Percentiles rank a stretch among this genome's conserved stretches.
phyloP scores from a whole-genome alignment of 2,888 invertebrate genomes.

The Agriotes lineatus region DNA sequence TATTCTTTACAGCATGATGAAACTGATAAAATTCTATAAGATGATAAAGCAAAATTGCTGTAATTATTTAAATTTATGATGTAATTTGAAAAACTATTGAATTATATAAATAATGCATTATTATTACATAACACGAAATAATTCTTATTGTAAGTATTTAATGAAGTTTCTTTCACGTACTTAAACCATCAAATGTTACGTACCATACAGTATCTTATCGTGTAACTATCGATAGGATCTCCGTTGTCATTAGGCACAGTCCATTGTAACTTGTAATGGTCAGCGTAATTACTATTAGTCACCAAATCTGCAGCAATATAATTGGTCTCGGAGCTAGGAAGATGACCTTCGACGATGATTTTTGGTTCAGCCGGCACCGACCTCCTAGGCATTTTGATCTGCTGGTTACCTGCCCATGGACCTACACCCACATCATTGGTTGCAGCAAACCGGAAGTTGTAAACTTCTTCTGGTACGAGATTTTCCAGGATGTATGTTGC shows the following conservation, averaged over 20 bases:
- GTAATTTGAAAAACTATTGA: too few species aligned
- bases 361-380: constrained; percentile 82
- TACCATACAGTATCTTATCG: constrained; percentile 85
- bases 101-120: too few species aligned
- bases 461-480: constrained; percentile 80
- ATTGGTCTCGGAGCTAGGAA: constrained; percentile 58
- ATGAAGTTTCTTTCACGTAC: too few species aligned
- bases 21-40: too few species aligned
- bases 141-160: too few species aligned
- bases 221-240: constrained; percentile 86
- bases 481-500: constrained; percentile 84
- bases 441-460: constrained; percentile 88
- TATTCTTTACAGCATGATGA: too few species aligned
- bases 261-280: constrained; percentile 88
- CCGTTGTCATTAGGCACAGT: constrained; percentile 90
- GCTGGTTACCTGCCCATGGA: constrained; percentile 74
- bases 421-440: constrained; percentile 87
- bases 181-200: constrained; percentile 64
- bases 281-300: constrained; percentile 75
- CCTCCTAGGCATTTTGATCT: constrained; percentile 80
- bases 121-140: too few species aligned
- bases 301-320: constrained; percentile 67
- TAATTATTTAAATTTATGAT: too few species aligned
- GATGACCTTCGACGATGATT: constrained; percentile 68
- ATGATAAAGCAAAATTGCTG: too few species aligned